Evolutionary conservation across 2,113 vertebrate genomes (phyloP), one percentile per base, ranked within the genome.

Genomic region (Actinemys pallida): DNA sequence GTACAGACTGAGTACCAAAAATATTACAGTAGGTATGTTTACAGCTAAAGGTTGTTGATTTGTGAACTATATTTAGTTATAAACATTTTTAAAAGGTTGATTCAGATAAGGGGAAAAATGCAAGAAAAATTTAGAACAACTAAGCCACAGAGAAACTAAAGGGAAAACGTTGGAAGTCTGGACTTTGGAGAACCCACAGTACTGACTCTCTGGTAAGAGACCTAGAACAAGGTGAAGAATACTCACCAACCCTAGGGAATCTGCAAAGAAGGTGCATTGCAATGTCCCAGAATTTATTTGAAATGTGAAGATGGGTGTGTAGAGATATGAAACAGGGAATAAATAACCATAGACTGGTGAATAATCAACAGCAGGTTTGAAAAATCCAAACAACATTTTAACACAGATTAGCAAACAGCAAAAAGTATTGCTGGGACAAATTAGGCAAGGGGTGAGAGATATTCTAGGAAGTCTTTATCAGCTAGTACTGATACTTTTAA

Each of bases 201-300:
- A 75, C 10, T 75, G 72, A 45, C 72, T 24, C 69, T 19, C 39
- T 75, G 39, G 12, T 24, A 42, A 42, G 19, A 42, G 39, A 45
- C 10, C 5, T 25, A 75, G 5, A 12, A 57, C 39, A 83, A 90
- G 27, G 53, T 29, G 12, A 0, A 29, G 49, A 3, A 39, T 72
- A 10, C 24, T 39, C 53, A 84, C 1, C 35, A 14, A 2, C 5
- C 7, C 8, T 5, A 4, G 24, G 6, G 1, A 83, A 16, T 3
- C 19, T 2, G 0, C 4, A 29, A 7, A 0, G 2, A 2, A 19
- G 5, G n/a, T 83, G 31, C 57, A 49, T 9, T 8, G 0, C 1
- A 42, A 65, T 2, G 62, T 49, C 88, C 79, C 47, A 4, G 3
- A 14, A 10, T 35, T 22, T 29, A 42, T 47, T 19, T 10, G 54